These are phyloP conservation scores for Tokudaia muenninki DNA, from an alignment of 2,797 vertebrate genomes.

Conservation along the genomic window DNA sequence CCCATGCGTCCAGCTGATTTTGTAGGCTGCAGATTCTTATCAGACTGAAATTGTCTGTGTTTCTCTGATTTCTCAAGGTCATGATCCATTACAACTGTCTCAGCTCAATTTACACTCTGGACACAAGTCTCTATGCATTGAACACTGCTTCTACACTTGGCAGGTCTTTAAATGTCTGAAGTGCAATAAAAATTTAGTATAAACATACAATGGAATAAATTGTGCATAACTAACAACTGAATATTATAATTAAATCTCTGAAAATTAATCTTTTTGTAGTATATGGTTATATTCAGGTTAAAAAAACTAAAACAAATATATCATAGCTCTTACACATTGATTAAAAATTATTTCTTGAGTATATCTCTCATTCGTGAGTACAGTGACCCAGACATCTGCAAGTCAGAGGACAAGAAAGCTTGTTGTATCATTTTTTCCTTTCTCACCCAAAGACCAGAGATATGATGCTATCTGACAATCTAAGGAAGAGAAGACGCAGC, in stretches of 20 bases:
- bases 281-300: neutral
- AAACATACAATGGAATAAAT: neutral
- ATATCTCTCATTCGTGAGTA: neutral
- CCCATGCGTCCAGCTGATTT: neutral
- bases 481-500: neutral
- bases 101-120: neutral
- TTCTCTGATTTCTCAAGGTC: constrained; percentile 27
- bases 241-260: neutral
- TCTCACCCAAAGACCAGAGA: neutral
- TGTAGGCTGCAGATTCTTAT: neutral
- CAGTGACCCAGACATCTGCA: neutral
- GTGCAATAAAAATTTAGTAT: neutral
- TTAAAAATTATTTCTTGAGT: neutral
- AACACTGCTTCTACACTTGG: neutral
- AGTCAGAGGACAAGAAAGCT: neutral
- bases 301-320: neutral
- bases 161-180: constrained; percentile 28
- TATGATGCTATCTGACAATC: too few species aligned
- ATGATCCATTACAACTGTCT: neutral
- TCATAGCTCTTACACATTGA: neutral
- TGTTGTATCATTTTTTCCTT: neutral
- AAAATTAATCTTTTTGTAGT: neutral
- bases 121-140: neutral
- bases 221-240: neutral
- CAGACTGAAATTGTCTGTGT: neutral